Evolutionary conservation across 2,113 vertebrate species (phyloP).

Genomic region (Ovis aries): ARS-UI_Ramb_v3.0 NC_056069.1:70193501-70194000

Average conservation of each 20-base stretch:
- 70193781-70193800: accelerated
- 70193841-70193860: accelerated
- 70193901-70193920: neutral
- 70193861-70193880: neutral
- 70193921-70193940: neutral
- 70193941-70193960: neutral
- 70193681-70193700: accelerated
- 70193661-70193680: accelerated
- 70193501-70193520: neutral
- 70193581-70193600: neutral
- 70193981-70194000: constrained; percentile 33
- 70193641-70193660: accelerated
- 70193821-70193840: accelerated
- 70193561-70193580: neutral
- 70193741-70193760: accelerated
- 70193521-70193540: neutral
- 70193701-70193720: too few species aligned
- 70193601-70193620: neutral
- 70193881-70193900: neutral
- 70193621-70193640: neutral
- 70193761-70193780: neutral
- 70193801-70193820: accelerated
- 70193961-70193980: neutral
- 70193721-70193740: accelerated
- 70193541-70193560: neutral